Conservation (phyloP, 2,797 vertebrate genomes). For the Merluccius polli region DNA sequence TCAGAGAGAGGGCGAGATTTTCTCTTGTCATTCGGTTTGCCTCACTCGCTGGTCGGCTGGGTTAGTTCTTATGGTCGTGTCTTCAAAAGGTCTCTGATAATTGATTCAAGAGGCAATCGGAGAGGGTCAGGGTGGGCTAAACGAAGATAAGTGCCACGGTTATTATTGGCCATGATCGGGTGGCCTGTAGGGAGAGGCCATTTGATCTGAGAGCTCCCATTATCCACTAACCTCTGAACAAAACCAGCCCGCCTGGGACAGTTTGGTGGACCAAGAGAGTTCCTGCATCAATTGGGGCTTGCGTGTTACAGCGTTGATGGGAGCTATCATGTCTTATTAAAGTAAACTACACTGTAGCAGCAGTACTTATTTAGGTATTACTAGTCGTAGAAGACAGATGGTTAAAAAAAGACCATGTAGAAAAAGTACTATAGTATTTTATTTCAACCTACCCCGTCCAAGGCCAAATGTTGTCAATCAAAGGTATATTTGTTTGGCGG, state of each 20-base stretch:
- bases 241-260: constrained; percentile 19
- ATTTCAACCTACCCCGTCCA: constrained; percentile 5
- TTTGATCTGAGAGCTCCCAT: constrained; percentile 32
- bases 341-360: constrained; percentile 29
- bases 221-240: constrained; percentile 33
- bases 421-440: neutral
- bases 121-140: constrained; percentile 35
- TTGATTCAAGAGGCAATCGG: constrained; percentile 28
- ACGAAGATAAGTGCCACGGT: constrained; percentile 22
- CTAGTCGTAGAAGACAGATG: constrained; percentile 4
- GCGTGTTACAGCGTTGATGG: constrained; percentile 45
- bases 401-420: neutral
- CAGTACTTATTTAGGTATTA: neutral
- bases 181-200: constrained; percentile 25
- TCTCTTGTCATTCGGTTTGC: neutral
- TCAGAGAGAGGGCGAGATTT: neutral
- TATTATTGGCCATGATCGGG: constrained; percentile 25
- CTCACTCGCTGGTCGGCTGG: neutral
- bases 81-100: constrained; percentile 15
- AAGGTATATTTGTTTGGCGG: neutral
- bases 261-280: constrained; percentile 19
- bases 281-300: constrained; percentile 44
- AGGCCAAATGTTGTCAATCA: neutral
- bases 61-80: constrained; percentile 21
- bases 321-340: constrained; percentile 49